Evolutionary conservation across 2,888 invertebrate species (phyloP), one percentile per base, ranked within the genome.

Genomic region (Dryococelus australis): DNA sequence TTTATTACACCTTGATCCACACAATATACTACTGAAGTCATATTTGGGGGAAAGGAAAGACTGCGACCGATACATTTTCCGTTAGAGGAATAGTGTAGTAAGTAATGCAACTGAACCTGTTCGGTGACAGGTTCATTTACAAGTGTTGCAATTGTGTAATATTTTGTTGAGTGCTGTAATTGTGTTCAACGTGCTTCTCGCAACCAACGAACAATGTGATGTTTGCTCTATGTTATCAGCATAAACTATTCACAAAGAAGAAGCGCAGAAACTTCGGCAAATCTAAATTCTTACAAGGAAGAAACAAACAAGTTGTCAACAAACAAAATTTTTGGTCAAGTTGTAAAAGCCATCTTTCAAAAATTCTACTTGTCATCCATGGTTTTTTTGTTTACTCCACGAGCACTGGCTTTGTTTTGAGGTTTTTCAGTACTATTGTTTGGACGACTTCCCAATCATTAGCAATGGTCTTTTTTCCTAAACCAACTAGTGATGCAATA

Each of bases 1-100:
- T 79, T 79, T 79, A 79, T 79, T 0, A 27, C 27, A 10, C n/a
- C 79, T 79, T 79, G 79, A 79, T 79, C 79, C 79, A 79, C 10
- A 79, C 13, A 20, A 10, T 79, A 20, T 10, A 79, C 79, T 79
- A 79, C 26, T 24, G 35, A 35, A 35, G 16, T 79, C n/a, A 26
- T 79, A 12, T 79, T 79, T 79, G 79, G 79, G 79, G 79, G n/a
- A 79, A 79, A 79, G 79, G n/a, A 79, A 79, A 79, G 27, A 47
- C 2, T 6, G 20, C 9, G 9, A 5, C 27, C 20, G 3, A 1
- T 27, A 79, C 27, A 79, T 79, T 79, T 79, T 79, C 79, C 79
- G 20, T 27, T 13, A 79, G 27, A 24, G 79, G 79, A 79, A 79
- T 8, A 12, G 79, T 79, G 79, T 79, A 13, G n/a, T 79, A 20